Percentiles rank a stretch among this genome's conserved stretches.
Conservation (phyloP, 2,888 invertebrate species). For the Nymphalis urticae region DNA sequence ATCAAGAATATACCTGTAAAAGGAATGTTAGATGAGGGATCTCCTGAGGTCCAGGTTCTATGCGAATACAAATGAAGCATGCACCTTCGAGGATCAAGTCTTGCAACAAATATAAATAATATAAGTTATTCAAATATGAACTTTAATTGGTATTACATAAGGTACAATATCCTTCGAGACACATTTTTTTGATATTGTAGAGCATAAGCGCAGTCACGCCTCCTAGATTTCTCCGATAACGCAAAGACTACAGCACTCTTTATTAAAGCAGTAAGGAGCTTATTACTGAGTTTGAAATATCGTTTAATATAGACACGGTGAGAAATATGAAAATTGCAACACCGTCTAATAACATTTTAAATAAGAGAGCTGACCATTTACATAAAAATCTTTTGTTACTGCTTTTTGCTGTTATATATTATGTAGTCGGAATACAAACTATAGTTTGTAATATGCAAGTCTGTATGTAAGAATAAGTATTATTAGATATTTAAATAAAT, state of each 20-base stretch:
- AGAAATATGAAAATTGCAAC: constrained; percentile 6
- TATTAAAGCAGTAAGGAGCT: constrained; percentile 24
- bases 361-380: background rate
- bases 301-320: constrained; percentile 18
- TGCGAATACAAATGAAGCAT: constrained; percentile 49
- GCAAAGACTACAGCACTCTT: constrained; percentile 25
- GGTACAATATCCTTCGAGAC: background rate
- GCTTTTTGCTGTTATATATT: background rate
- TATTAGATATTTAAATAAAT: no score
- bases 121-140: background rate
- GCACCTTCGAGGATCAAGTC: constrained; percentile 39
- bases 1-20: constrained; percentile 48
- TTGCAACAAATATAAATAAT: constrained; percentile 37
- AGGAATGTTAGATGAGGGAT: constrained; percentile 50
- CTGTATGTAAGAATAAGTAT: no score
- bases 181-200: constrained; percentile 17
- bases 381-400: background rate
- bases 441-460: no score
- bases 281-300: constrained; percentile 27
- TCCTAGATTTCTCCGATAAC: constrained; percentile 32
- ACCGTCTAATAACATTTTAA: constrained; percentile 12
- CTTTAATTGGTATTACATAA: constrained; percentile 5
- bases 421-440: no score
- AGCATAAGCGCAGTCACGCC: constrained; percentile 27
- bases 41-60: constrained; percentile 44